Percentiles rank a stretch among this genome's conserved stretches.
Conservation (phyloP, 1,140 invertebrate genomes). For the Drosophila ercepeae region DNA sequence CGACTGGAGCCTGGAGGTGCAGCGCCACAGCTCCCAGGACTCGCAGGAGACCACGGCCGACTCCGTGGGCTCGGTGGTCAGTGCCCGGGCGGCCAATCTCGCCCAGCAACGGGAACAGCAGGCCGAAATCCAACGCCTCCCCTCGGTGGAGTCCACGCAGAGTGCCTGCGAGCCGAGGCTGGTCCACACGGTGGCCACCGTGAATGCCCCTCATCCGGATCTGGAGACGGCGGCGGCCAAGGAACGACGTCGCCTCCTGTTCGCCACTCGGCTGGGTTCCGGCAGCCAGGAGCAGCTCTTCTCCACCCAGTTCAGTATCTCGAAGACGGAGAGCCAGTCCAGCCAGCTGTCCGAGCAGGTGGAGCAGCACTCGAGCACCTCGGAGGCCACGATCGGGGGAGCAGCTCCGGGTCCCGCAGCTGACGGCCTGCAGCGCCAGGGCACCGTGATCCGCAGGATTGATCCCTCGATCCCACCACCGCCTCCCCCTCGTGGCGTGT, state of each 20-base stretch:
- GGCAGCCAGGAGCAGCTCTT: conserved; percentile 84
- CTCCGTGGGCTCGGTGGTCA: conserved; percentile 56
- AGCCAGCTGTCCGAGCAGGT: conserved; percentile 84
- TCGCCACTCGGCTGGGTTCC: conserved; percentile 83
- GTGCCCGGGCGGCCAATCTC: conserved; percentile 58
- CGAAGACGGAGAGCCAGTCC: conserved; percentile 84
- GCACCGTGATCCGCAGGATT: conserved; percentile 65
- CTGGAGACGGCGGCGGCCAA: conserved; percentile 59
- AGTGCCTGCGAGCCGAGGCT: conserved; percentile 62
- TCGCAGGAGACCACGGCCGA: conserved; percentile 67
- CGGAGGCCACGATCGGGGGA: conserved; percentile 22
- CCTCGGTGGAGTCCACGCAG: conserved; percentile 72
- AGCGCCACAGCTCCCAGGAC: conserved; percentile 75
- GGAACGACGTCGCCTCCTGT: conserved; percentile 82
- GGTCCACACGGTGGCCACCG: conserved; percentile 69
- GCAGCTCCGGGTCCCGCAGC: conserved; percentile 13
- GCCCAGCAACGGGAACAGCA: conserved; percentile 39
- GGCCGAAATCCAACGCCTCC: conserved; percentile 58
- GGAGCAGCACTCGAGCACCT: conserved; percentile 38
- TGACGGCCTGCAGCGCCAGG: conserved; percentile 69
- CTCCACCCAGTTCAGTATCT: conserved; percentile 84
- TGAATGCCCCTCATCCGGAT: conserved; percentile 42
- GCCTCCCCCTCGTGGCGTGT: conserved; percentile 27
- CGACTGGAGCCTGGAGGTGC: conserved; percentile 74
- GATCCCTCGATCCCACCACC: conserved; percentile 3